Percentiles rank a stretch among this genome's conserved stretches.
These are phyloP conservation scores for Steromphala cineraria DNA, from an alignment of 2,888 invertebrate species.

Conservation along the genomic window DNA sequence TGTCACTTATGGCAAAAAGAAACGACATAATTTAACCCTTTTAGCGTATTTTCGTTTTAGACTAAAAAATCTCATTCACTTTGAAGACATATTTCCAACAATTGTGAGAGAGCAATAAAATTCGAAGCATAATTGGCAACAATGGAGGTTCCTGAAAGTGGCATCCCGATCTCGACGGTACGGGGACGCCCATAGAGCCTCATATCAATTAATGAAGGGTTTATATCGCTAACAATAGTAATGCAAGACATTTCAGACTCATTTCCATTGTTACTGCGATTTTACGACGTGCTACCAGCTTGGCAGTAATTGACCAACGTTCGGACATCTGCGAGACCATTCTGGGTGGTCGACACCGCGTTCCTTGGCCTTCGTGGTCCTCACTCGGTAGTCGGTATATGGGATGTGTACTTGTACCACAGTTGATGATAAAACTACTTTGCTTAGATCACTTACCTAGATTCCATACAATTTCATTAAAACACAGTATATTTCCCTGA, in stretches of 20 bases:
- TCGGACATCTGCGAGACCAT: not conserved
- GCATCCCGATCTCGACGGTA: not conserved
- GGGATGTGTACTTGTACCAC: no score
- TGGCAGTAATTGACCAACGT: not conserved
- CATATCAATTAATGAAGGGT: conserved; percentile 2
- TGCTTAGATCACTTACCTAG: no score
- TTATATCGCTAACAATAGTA: not conserved
- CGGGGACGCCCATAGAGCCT: not conserved
- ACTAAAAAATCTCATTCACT: not conserved
- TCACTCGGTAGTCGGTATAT: no score
- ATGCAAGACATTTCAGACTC: not conserved
- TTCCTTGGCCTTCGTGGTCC: no score
- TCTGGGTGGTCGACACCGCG: not conserved
- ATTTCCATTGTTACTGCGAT: conserved; percentile 1
- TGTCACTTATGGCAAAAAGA: not conserved
- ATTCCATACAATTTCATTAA: no score
- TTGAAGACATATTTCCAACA: not conserved
- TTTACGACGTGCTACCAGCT: not conserved
- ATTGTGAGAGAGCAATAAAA: not conserved
- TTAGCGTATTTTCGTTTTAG: not conserved
- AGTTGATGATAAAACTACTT: no score
- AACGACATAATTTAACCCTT: not conserved
- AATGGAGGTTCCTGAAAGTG: not conserved
- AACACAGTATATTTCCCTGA: no score
- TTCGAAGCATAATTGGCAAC: not conserved